These are phyloP conservation scores for Crocodylus rhombifer DNA, from an alignment of 2,797 vertebrate species.

Conservation along the genomic window DNA sequence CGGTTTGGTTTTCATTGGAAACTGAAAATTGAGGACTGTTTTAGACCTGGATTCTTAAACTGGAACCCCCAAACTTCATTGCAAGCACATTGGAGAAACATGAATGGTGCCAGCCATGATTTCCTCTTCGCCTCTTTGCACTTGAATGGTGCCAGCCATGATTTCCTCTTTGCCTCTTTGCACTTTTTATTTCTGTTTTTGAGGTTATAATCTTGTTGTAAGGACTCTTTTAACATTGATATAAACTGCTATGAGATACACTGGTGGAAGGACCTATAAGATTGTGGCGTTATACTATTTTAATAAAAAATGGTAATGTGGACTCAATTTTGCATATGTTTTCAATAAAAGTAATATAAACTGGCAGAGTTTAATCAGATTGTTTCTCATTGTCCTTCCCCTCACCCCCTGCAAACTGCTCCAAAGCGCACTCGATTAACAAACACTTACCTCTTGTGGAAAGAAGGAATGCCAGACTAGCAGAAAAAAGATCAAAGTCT, in stretches of 20 bases:
- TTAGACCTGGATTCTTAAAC: not conserved
- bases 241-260: not conserved
- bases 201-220: not conserved
- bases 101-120: not conserved
- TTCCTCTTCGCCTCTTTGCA: no score
- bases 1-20: not conserved
- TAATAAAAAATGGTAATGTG: not conserved
- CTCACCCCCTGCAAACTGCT: no score
- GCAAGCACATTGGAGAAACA: not conserved
- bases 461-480: not conserved
- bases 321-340: conserved; percentile 4
- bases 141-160: no score
- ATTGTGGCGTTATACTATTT: not conserved
- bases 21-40: not conserved
- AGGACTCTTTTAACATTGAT: no score
- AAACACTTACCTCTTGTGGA: fast-evolving
- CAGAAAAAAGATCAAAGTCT: not conserved
- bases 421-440: not conserved
- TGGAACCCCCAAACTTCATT: not conserved
- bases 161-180: not conserved
- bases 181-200: not conserved
- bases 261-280: not conserved
- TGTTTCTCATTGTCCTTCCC: no score
- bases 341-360: not conserved
- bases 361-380: not conserved